Evolutionary conservation across 1,140 invertebrate genomes (phyloP).

Genomic region (Lepidurus apus): DNA sequence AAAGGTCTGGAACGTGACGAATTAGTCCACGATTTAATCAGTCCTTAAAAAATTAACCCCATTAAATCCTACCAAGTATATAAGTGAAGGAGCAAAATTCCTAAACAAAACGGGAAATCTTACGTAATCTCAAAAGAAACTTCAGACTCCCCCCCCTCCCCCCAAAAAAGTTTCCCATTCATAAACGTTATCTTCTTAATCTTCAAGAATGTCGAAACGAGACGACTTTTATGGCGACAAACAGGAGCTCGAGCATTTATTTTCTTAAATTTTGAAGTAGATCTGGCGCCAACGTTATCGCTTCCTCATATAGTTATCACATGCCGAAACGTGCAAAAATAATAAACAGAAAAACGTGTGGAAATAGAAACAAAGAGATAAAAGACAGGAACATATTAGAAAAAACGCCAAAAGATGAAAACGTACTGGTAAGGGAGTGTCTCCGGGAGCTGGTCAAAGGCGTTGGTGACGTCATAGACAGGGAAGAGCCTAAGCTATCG

Average conservation of each 20-base stretch:
- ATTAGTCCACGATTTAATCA: too few relatives aligned
- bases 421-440: constrained; percentile 72
- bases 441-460: constrained; percentile 59
- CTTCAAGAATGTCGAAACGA: too few relatives aligned
- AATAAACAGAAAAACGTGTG: not conserved
- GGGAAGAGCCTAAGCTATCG: constrained; percentile 71
- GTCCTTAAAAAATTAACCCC: too few relatives aligned
- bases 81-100: too few relatives aligned
- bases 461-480: constrained; percentile 68
- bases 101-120: too few relatives aligned
- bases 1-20: too few relatives aligned
- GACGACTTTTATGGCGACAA: too few relatives aligned
- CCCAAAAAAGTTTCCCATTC: not conserved
- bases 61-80: too few relatives aligned
- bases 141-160: not conserved
- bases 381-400: not conserved
- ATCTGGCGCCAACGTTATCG: not conserved
- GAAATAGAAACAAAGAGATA: constrained; percentile 16
- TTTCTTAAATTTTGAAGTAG: not conserved
- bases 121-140: too few relatives aligned
- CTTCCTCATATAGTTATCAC: not conserved
- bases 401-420: constrained; percentile 17
- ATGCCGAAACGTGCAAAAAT: not conserved
- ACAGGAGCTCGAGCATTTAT: not conserved
- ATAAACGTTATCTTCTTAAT: not conserved